Evolutionary conservation across 2,888 invertebrate genomes (phyloP).

Genomic region (Willowsia nigromaculata): DNA sequence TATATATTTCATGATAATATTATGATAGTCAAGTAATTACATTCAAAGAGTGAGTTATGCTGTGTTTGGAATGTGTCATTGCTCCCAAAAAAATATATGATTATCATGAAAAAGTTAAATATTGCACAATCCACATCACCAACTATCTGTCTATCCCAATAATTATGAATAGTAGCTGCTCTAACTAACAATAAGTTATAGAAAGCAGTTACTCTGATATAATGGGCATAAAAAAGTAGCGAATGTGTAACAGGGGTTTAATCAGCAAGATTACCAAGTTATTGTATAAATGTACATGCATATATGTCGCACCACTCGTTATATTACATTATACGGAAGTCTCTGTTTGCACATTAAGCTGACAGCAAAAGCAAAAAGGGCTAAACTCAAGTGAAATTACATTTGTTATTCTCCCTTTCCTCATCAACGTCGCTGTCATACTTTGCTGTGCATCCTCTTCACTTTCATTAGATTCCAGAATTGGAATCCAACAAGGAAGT

Average conservation of each 20-base stretch:
- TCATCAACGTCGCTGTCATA: neutral
- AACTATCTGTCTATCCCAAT: neutral
- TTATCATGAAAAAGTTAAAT: neutral
- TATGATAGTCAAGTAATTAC: neutral
- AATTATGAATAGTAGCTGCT: neutral
- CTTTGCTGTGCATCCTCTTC: neutral
- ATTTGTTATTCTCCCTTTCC: neutral
- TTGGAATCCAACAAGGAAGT: neutral
- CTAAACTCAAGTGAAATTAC: neutral
- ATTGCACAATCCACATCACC: neutral
- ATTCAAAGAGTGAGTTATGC: neutral
- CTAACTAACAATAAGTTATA: neutral
- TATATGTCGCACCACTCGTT: too few species aligned
- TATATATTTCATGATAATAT: neutral
- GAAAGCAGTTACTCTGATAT: too few species aligned
- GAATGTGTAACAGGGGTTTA: too few species aligned
- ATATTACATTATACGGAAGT: neutral
- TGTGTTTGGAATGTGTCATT: neutral
- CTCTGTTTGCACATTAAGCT: neutral
- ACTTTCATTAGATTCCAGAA: neutral
- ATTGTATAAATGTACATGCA: too few species aligned
- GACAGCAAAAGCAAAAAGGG: neutral
- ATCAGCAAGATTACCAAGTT: too few species aligned
- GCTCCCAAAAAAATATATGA: slow-evolving; percentile 18
- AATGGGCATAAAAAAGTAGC: too few species aligned